Conservation (phyloP, 2,888 invertebrate genomes). For the Scrobipalpa atriplicella region DNA sequence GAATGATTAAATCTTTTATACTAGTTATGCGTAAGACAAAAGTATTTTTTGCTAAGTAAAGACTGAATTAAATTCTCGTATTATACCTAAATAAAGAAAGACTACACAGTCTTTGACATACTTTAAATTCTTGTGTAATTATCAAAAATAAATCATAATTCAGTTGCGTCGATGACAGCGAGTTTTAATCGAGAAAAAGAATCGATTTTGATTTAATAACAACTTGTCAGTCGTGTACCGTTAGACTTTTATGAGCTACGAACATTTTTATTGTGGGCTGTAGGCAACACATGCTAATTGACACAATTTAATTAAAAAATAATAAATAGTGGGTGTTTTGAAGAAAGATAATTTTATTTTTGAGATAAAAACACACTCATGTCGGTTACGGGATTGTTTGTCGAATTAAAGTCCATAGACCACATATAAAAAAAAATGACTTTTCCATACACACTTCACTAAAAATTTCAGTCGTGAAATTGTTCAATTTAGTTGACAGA, state of each 20-base stretch:
- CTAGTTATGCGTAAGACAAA: no score
- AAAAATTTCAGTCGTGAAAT: no score
- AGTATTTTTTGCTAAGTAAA: background rate
- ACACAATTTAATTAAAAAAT: slow-evolving; percentile 26
- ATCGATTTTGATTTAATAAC: slow-evolving; percentile 29
- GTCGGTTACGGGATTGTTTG: no score
- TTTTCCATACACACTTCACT: no score
- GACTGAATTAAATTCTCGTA: no score
- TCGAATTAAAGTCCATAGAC: no score
- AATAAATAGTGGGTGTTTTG: background rate
- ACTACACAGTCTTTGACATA: background rate
- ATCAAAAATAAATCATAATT: slow-evolving; percentile 28
- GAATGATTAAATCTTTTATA: no score
- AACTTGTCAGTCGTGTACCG: slow-evolving; percentile 21
- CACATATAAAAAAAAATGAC: no score
- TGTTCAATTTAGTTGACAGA: no score
- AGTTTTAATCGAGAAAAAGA: slow-evolving; percentile 22
- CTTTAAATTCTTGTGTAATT: slow-evolving; percentile 15
- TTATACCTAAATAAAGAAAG: no score
- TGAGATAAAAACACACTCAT: no score
- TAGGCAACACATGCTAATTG: slow-evolving; percentile 32
- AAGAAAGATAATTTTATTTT: background rate
- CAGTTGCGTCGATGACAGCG: slow-evolving; percentile 29
- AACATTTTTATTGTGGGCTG: slow-evolving; percentile 19
- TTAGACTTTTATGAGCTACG: slow-evolving; percentile 33